Base-by-base conservation (phyloP, 2,888 invertebrate genomes). In the Callosobruchus maculatus region DNA sequence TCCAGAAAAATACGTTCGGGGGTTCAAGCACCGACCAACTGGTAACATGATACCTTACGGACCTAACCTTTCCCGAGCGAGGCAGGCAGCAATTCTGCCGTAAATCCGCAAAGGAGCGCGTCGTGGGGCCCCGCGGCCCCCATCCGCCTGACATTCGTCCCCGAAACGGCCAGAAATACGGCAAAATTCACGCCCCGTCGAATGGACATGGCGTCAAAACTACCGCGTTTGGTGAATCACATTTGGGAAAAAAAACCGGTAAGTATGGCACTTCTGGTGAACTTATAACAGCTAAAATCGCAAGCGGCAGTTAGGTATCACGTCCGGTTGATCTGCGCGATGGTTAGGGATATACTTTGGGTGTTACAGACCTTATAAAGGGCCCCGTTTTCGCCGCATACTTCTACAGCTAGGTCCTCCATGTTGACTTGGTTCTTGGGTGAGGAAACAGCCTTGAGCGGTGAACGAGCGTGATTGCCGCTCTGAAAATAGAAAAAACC, bases 381-480 rank as follows among this genome's bases (percentile, higher is more conserved):
- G 91, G 96, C 97, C 90, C 97, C 97, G 92, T 97, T 97, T 91
- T 97, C 97, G 91, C 97, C 97, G 93, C 95, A 94, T 91, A 98
- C 97, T 94, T 98, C 98, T 90, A 98, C 97, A 92, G 95, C 94
- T 91, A 98, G 93, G 92, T 97, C 97, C 93, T 97, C 97, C 97
- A 97, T 97, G 93, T 95, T 96, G 93, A 91, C 92, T 93, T 92
- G 88, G 86, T 87, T 87, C 88, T 84, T 84, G 80, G 84, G 83
- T 83, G 86, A 86, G 86, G 86, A 87, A 81, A 85, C 85, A 85
- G 85, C 86, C 85, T 86, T 85, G 84, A 85, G 83, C 80, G 81
- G 83, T 81, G 82, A 84, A 83, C 84, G 82, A 84, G 83, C 83
- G 80, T 82, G 83, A 83, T 76, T 71, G 73, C 82, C 80, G 80